Conservation (phyloP, 2,797 vertebrate species). For the Coracias cyanogaster region DNA sequence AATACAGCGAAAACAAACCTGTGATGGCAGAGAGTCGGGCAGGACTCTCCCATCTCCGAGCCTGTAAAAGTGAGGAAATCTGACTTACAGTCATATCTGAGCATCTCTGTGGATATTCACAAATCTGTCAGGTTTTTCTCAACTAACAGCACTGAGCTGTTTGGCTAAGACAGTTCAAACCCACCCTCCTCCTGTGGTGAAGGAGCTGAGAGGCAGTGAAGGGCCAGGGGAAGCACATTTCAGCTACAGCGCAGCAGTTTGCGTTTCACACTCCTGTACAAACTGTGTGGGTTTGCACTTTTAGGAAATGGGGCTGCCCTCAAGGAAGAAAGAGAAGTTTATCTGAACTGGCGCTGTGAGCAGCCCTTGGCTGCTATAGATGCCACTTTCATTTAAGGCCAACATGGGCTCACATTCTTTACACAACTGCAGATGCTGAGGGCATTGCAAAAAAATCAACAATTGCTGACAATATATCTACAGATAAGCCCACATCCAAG, state of each 20-base stretch:
- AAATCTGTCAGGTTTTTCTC: conserved; percentile 1
- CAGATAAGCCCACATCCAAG: neutral
- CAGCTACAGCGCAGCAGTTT: neutral
- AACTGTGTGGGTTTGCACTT: conserved; percentile 24
- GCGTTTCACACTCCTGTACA: neutral
- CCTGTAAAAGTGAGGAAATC: neutral
- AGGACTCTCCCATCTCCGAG: neutral
- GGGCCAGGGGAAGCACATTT: rapidly evolving
- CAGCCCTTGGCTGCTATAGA: conserved; percentile 36
- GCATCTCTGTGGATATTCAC: conserved; percentile 2
- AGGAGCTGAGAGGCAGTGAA: neutral
- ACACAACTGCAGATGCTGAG: conserved; percentile 11
- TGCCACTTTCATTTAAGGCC: conserved; percentile 60
- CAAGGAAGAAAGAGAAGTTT: neutral
- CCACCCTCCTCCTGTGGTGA: neutral
- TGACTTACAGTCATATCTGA: conserved; percentile 8
- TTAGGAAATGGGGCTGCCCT: conserved; percentile 37
- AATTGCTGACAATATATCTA: neutral
- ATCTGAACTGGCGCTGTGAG: conserved; percentile 37
- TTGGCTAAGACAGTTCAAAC: neutral
- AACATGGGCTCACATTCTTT: neutral
- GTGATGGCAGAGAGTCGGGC: neutral
- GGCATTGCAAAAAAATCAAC: neutral
- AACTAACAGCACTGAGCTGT: neutral
- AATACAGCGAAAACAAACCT: neutral